phyloP scores from a whole-genome alignment of 1,140 invertebrate species.

The Pectinophora gossypiella region DNA sequence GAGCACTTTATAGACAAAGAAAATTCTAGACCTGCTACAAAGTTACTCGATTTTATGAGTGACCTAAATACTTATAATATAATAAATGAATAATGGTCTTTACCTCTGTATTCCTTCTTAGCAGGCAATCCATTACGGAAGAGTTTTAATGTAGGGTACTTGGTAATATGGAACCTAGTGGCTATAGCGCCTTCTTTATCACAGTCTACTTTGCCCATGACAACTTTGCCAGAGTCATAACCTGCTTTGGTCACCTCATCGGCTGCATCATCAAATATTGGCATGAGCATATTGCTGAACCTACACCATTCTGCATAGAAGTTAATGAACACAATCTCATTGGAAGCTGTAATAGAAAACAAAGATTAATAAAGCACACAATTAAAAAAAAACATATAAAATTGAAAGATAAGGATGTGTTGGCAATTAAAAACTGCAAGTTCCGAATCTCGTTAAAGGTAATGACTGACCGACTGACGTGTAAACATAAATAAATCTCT shows the following conservation, averaged over 20 bases:
- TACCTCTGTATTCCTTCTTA: conserved; percentile 95
- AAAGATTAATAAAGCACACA: conserved; percentile 16
- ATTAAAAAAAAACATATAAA: conserved; percentile 3
- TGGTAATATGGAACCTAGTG: conserved; percentile 94
- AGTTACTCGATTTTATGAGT: too few species aligned
- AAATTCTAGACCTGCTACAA: too few species aligned
- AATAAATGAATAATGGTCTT: too few species aligned
- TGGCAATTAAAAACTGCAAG: too few species aligned
- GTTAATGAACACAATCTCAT: conserved; percentile 98
- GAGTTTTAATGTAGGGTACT: conserved; percentile 98
- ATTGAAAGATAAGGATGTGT: too few species aligned
- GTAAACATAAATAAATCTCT: neutral
- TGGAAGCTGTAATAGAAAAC: conserved; percentile 84
- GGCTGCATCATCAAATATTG: conserved; percentile 97
- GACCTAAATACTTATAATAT: too few species aligned
- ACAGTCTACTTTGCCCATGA: conserved; percentile 98
- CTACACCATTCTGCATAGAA: conserved; percentile 99
- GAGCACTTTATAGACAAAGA: too few species aligned
- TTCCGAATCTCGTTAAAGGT: too few species aligned
- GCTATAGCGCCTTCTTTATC: conserved; percentile 92
- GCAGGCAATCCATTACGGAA: conserved; percentile 94
- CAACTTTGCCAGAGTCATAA: conserved; percentile 88
- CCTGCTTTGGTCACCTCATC: conserved; percentile 89
- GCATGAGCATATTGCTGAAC: conserved; percentile 96
- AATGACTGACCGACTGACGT: too few species aligned